Base-by-base conservation (phyloP, 2,113 vertebrate genomes). In the Phrynocephalus versicolor region DNA sequence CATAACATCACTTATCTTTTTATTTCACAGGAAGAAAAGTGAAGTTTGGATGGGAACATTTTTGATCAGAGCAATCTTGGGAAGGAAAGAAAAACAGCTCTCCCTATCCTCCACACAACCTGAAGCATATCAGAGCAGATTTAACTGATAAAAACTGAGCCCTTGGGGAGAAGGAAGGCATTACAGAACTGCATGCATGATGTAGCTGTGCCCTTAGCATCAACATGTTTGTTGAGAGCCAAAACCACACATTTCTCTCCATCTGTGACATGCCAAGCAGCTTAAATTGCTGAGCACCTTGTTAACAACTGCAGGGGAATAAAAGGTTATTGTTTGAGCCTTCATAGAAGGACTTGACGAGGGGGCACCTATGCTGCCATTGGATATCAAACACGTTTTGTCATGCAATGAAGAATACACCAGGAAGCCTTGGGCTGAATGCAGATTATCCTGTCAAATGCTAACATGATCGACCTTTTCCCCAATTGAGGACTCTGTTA, bases 401-500 rank as follows among this genome's bases (percentile, higher is more conserved):
- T 18, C 16, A 9, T 75, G 69, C 82, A 35, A 79, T 0, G 1
- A 85, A 71, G 35, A 71, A 85, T 4, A 57, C 76, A 85, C 1
- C 27, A 76, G 33, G 81, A 84, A 67, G 0, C 0, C 30, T 82
- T 79, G 67, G 78, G 51, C 71, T 88, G 71, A 77, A 78, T 37
- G 74, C 60, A 87, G 0, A 0, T 62, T 86, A 79, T 75, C 71
- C 88, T 0, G 1, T 85, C 85, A 89, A 82, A 81, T 87, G 18
- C 57, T 84, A 88, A 83, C 25, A 79, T 90, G 75, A 80, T 39
- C 45, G 87, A n/a, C 19, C 84, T 78, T 55, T 87, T 62, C 16
- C 69, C 41, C 23, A 33, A 41, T 70, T 62, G 37, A 67, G 88
- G 81, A 84, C 57, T 58, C 27, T 0, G 0, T 5, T 80, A 72